Evolutionary conservation across 2,113 vertebrate genomes (phyloP), one percentile per base, ranked within the genome.

Genomic region (Nothoprocta pentlandii): DNA sequence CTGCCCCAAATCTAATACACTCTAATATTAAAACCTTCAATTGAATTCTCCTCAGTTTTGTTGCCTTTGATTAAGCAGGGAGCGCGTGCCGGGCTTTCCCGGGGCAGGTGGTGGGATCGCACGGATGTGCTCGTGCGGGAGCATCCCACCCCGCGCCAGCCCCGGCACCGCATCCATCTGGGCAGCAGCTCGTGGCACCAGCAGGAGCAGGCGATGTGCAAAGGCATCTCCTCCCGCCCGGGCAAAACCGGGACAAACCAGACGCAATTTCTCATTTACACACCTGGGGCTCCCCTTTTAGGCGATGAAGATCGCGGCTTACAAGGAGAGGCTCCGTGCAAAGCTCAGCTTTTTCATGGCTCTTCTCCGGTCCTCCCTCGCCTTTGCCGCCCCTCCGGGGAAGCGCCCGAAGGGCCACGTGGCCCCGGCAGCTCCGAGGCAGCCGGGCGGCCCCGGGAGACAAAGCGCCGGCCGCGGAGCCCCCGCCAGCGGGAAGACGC

Each of bases 11-110:
- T 94, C 88, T 94, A 93, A 95, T 87, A 89, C 16, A 47, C 67
- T 87, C 62, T 51, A 87, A 92, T 92, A 94, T 93, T 92, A 92
- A 95, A 95, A 94, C 86, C 86, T 95, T 69, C 80, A 67, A 77
- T 89, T 95, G 95, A 90, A 95, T 95, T 95, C 86, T 95, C 90
- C 80, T 93, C 88, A 87, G 70, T 85, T 93, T 62, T 89, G 86
- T 93, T 93, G 90, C 89, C 94, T 93, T 96, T 97, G 90, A 95
- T 95, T 96, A 97, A 95, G 74, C 86, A 92, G 83, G 90, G 93
- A 95, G 88, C 95, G 95, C 46, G 39, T 2, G 0, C 49, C 79
- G 87, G 94, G 80, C 83, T 85, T 96, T 94, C 94, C 90, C 94
- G 58, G 59, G 86, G 67, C 84, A 92, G 83, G 51, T 53, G 81